Conservation (phyloP, 64 coral and sea anemone genomes). For the Hydrozoanthus tunicans region DNA sequence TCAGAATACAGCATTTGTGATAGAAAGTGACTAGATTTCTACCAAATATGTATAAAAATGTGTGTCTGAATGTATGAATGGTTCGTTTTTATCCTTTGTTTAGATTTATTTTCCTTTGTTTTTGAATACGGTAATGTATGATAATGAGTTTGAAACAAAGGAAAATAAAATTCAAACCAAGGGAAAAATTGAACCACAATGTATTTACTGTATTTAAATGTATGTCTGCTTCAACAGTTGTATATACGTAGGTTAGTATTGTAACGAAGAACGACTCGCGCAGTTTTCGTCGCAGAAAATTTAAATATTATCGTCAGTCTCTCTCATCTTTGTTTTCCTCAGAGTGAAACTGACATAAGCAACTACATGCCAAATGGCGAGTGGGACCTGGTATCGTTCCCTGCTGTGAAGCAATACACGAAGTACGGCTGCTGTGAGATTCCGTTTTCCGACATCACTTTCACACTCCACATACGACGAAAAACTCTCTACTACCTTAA, state of each 20-base stretch:
- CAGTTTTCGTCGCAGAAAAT: too few relatives aligned
- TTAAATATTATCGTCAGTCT: too few relatives aligned
- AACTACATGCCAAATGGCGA: slow-evolving; percentile 18
- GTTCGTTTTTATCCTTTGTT: not conserved
- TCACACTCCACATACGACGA: slow-evolving; percentile 28
- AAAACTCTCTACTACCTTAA: slow-evolving; percentile 47
- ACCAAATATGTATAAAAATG: too few relatives aligned
- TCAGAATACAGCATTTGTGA: too few relatives aligned
- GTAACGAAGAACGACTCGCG: too few relatives aligned
- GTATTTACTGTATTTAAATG: too few relatives aligned
- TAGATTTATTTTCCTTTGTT: not conserved
- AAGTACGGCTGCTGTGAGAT: slow-evolving; percentile 28
- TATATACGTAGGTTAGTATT: too few relatives aligned
- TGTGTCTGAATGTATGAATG: not conserved
- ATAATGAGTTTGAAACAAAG: too few relatives aligned
- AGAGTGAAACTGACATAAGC: not conserved
- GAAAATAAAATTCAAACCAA: too few relatives aligned
- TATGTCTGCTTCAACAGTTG: not conserved
- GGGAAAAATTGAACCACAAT: not conserved
- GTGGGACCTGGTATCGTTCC: slow-evolving; percentile 27
- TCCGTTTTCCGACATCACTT: slow-evolving; percentile 36
- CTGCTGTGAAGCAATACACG: slow-evolving; percentile 9
- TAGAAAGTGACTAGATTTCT: too few relatives aligned
- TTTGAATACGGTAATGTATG: too few relatives aligned
- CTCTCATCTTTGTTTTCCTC: not conserved